A percentile compares a stretch with the other conserved stretches of the same genome.
These are phyloP conservation scores for Ormyrus pomaceus DNA, from an alignment of 2,888 invertebrate genomes.

Conservation along the genomic window DNA sequence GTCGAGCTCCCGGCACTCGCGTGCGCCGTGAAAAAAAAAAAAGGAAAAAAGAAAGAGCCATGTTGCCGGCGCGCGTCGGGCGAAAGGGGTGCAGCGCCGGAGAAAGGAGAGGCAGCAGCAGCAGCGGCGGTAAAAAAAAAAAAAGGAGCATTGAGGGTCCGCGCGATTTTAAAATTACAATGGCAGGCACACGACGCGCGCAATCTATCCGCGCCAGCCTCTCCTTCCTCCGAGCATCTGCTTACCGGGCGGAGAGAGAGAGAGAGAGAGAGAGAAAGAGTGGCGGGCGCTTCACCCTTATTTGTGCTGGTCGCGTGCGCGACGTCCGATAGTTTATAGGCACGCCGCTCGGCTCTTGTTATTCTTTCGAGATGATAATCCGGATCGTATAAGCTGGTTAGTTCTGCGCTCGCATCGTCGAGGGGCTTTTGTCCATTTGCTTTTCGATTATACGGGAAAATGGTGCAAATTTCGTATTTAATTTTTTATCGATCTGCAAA, in stretches of 20 bases:
- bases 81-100: constrained; percentile 39
- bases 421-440: too few species aligned
- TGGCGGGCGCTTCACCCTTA: constrained; percentile 43
- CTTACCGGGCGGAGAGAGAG: constrained; percentile 54
- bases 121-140: background rate
- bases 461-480: too few species aligned
- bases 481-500: too few species aligned
- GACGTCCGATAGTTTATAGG: constrained; percentile 17
- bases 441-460: too few species aligned
- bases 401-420: too few species aligned
- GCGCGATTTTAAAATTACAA: constrained; percentile 74
- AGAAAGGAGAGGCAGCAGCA: background rate
- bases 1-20: background rate
- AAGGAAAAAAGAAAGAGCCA: background rate
- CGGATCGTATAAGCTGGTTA: too few species aligned
- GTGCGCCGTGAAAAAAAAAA: constrained; percentile 1
- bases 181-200: constrained; percentile 71
- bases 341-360: background rate
- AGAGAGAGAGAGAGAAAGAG: constrained; percentile 11
- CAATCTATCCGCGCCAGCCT: constrained; percentile 55
- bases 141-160: constrained; percentile 52
- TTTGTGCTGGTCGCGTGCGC: constrained; percentile 51
- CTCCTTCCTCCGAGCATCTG: constrained; percentile 65
- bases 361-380: background rate
- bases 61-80: constrained; percentile 21